Conservation (phyloP, 2,888 invertebrate species). For the Drepanosiphum platanoidis region DNA sequence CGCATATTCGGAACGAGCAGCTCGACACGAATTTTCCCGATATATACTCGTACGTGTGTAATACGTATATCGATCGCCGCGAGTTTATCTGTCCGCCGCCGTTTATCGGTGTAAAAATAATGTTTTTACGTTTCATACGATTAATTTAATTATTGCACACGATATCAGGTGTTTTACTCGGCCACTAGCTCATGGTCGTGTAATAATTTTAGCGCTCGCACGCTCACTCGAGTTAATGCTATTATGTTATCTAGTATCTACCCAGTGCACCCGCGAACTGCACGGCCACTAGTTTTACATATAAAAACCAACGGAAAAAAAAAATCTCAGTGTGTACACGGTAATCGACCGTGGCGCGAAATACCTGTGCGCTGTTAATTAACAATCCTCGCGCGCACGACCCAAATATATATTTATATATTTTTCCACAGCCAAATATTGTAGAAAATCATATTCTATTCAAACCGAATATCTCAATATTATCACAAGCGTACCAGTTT, state of each 20-base stretch:
- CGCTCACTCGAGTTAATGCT: neutral
- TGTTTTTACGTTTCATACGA: neutral
- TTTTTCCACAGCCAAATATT: too few relatives aligned
- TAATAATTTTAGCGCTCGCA: neutral
- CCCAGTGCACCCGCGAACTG: neutral
- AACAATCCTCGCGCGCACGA: too few relatives aligned
- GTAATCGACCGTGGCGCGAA: neutral
- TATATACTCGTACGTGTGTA: neutral
- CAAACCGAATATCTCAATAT: too few relatives aligned
- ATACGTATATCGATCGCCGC: too few relatives aligned
- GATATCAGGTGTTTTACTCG: neutral
- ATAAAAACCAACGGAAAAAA: neutral
- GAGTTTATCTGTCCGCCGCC: too few relatives aligned
- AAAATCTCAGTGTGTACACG: neutral
- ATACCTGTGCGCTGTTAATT: too few relatives aligned
- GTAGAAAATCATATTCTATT: too few relatives aligned
- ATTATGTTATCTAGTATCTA: neutral
- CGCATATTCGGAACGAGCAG: slow-evolving; percentile 35
- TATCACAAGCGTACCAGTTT: too few relatives aligned
- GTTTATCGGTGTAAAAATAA: neutral
- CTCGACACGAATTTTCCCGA: neutral
- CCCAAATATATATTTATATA: too few relatives aligned
- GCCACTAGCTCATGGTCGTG: neutral
- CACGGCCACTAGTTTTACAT: neutral
- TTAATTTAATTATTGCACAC: neutral